phyloP scores from a whole-genome alignment of 2,113 vertebrate genomes.

The Phylloscopus whistleri region DNA sequence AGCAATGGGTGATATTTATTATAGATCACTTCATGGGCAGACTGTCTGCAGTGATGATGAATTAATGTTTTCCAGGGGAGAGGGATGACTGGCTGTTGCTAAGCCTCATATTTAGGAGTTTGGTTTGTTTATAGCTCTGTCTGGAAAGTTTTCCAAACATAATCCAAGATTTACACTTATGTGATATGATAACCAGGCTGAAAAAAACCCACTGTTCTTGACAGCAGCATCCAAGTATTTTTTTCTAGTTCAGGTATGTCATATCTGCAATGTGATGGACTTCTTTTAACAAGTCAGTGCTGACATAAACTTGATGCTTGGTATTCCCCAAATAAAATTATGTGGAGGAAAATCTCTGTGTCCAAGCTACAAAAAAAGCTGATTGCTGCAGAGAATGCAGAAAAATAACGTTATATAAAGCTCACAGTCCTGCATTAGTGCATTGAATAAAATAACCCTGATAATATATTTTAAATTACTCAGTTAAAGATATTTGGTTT shows the following conservation, averaged over 20 bases:
- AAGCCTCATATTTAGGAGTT: neutral
- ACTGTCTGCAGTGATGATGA: neutral
- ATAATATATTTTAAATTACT: slow-evolving; percentile 22
- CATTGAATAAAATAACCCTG: slow-evolving; percentile 1
- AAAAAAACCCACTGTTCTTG: neutral
- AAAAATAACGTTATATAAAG: neutral
- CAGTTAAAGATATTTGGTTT: slow-evolving; percentile 4
- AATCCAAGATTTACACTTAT: neutral
- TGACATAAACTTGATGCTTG: neutral
- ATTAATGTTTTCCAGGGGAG: neutral
- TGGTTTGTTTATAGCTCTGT: neutral
- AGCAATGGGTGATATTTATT: neutral
- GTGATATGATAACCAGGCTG: neutral
- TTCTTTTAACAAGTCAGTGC: neutral
- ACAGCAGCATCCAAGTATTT: neutral
- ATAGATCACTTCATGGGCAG: neutral
- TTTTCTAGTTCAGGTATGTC: neutral
- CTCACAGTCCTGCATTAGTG: neutral
- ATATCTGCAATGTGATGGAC: neutral
- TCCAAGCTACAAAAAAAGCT: neutral
- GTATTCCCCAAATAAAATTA: neutral
- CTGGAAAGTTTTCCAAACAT: neutral
- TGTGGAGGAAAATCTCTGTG: neutral
- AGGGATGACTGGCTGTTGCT: neutral
- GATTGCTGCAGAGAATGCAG: neutral